A percentile compares a stretch with the other conserved stretches of the same genome.
Evolutionary conservation across 2,797 vertebrate species (phyloP).

Genomic region (Poeciliopsis gracilis): DNA sequence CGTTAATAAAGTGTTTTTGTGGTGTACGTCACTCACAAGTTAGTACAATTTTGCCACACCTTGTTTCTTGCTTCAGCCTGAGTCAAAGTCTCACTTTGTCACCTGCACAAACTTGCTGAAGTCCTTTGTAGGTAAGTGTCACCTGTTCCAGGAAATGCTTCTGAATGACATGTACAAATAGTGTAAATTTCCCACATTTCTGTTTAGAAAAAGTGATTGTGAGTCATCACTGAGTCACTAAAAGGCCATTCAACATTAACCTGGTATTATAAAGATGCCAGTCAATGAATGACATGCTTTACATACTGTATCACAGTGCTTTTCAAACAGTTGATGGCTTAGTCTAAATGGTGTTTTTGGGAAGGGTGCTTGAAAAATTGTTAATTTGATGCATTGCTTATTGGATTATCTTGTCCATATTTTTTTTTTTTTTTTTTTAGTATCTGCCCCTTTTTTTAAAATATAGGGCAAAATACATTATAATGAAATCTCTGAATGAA

Average conservation of each 20-base stretch:
- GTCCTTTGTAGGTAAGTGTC: conserved; percentile 43
- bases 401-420: background rate
- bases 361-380: background rate
- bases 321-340: background rate
- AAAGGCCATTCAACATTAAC: background rate
- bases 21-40: conserved; percentile 24
- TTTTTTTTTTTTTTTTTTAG: too few species aligned
- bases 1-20: conserved; percentile 14
- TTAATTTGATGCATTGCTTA: background rate
- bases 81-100: conserved; percentile 53
- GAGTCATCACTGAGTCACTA: conserved; percentile 40
- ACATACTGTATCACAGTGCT: background rate
- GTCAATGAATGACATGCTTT: background rate
- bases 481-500: background rate
- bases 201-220: conserved; percentile 8
- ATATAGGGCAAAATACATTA: background rate
- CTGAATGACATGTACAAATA: conserved; percentile 15
- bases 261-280: background rate
- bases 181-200: background rate
- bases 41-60: conserved; percentile 38
- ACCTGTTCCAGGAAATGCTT: conserved; percentile 45
- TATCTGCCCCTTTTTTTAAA: background rate
- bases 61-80: conserved; percentile 37
- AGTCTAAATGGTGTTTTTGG: background rate
- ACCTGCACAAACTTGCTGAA: conserved; percentile 68